phyloP scores from a whole-genome alignment of 2,888 invertebrate species.

The Sinhomidia bicolor region DNA sequence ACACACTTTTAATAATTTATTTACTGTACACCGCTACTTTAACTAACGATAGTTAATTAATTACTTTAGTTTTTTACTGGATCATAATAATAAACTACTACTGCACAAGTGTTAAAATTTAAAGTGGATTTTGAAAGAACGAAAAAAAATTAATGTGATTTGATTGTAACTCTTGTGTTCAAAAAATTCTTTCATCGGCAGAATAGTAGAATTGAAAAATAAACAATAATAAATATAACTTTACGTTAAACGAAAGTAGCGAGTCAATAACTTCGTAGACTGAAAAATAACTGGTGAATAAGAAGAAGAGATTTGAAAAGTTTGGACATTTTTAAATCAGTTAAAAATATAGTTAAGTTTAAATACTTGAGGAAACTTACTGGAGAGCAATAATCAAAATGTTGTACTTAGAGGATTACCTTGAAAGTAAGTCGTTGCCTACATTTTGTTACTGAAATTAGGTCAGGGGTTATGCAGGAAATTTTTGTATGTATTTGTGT shows the following conservation, averaged over 20 bases:
- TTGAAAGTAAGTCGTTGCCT: slow-evolving; percentile 92
- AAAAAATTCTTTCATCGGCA: not conserved
- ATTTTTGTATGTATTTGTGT: not conserved
- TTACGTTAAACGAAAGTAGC: not conserved
- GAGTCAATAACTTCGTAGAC: not conserved
- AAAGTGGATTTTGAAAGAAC: not conserved
- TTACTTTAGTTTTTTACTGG: too few relatives aligned
- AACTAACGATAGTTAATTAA: not conserved
- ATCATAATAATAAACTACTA: too few relatives aligned
- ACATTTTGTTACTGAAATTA: not conserved
- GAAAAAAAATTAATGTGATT: slow-evolving; percentile 6
- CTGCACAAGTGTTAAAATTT: not conserved
- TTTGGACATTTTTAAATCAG: too few relatives aligned
- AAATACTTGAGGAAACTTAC: not conserved
- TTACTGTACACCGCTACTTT: not conserved
- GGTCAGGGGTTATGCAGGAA: not conserved
- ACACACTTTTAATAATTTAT: not conserved
- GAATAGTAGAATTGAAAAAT: not conserved
- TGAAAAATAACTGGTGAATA: not conserved
- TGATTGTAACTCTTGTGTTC: slow-evolving; percentile 9
- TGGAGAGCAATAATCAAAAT: slow-evolving; percentile 84
- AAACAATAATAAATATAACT: not conserved
- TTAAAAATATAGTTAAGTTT: not conserved
- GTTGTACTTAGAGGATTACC: slow-evolving; percentile 98
- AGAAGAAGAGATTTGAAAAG: not conserved